phyloP scores from a whole-genome alignment of 1,140 invertebrate genomes.

The Drosophila nigrodunni region DNA sequence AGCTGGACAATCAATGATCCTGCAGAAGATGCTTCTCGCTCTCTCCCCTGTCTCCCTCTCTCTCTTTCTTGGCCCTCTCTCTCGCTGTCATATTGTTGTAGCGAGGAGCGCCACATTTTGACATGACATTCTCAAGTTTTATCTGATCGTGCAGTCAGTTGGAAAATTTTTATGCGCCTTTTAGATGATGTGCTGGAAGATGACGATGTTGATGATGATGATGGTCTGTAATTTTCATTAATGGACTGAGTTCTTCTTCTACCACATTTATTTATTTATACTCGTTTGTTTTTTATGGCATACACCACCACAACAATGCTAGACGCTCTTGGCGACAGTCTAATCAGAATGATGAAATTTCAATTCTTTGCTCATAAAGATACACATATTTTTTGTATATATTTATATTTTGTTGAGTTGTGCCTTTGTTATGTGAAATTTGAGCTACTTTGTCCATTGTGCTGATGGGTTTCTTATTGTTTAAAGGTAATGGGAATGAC shows the following conservation, averaged over 20 bases:
- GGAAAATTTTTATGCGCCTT: constrained; percentile 62
- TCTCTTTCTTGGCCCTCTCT: constrained; percentile 32
- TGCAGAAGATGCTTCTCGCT: not conserved
- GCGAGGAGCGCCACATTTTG: constrained; percentile 71
- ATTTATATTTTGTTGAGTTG: constrained; percentile 26
- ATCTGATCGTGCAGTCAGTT: constrained; percentile 77
- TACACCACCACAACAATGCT: constrained; percentile 40
- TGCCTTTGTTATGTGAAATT: constrained; percentile 55
- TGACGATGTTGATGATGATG: not conserved
- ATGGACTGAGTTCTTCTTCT: constrained; percentile 38
- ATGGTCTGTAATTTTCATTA: constrained; percentile 69
- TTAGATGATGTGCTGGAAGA: constrained; percentile 1
- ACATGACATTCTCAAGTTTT: constrained; percentile 71
- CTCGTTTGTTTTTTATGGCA: constrained; percentile 55
- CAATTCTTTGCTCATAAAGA: constrained; percentile 34
- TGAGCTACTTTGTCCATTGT: constrained; percentile 52
- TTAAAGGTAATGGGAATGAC: constrained; percentile 62
- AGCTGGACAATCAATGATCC: constrained; percentile 24
- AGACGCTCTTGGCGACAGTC: constrained; percentile 49
- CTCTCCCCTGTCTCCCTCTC: not conserved
- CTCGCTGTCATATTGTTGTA: constrained; percentile 66
- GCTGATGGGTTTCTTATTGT: constrained; percentile 42
- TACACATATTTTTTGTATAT: constrained; percentile 17
- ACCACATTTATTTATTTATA: not conserved
- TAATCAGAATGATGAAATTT: constrained; percentile 79